These are phyloP conservation scores for Cyrtonyx montezumae DNA, from an alignment of 2,113 vertebrate genomes.

Conservation along the genomic window DNA sequence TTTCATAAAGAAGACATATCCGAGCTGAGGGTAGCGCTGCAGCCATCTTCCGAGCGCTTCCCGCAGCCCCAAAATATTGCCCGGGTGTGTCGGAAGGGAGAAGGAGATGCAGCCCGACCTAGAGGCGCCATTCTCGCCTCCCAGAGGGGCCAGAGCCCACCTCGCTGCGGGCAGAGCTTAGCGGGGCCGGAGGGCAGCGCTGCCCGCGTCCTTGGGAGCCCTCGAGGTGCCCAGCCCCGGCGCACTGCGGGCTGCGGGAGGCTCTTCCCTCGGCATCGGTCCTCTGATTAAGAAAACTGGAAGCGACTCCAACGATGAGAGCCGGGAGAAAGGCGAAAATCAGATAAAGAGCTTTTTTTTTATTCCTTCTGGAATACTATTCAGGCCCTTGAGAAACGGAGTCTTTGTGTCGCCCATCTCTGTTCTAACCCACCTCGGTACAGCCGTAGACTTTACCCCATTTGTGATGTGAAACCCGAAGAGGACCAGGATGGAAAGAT, in stretches of 20 bases:
- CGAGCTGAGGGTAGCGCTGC: background rate
- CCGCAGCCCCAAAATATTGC: background rate
- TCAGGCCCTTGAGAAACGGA: background rate
- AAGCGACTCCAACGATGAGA: conserved; percentile 1
- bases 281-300: conserved; percentile 55
- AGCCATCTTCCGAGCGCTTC: background rate
- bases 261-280: conserved; percentile 16
- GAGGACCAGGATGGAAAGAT: background rate
- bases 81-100: background rate
- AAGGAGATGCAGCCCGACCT: background rate
- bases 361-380: background rate
- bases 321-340: conserved; percentile 2
- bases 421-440: background rate
- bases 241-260: conserved; percentile 51
- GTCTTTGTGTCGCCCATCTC: background rate
- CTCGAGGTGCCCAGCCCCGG: background rate
- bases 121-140: background rate
- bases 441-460: background rate
- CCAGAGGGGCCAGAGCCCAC: background rate
- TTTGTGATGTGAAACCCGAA: background rate
- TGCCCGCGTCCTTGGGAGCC: background rate
- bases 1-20: background rate
- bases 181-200: background rate
- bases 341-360: conserved; percentile 48
- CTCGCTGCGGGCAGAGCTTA: background rate